These are phyloP conservation scores for Chouioia cunea DNA, from an alignment of 2,888 invertebrate genomes.

Conservation along the genomic window DNA sequence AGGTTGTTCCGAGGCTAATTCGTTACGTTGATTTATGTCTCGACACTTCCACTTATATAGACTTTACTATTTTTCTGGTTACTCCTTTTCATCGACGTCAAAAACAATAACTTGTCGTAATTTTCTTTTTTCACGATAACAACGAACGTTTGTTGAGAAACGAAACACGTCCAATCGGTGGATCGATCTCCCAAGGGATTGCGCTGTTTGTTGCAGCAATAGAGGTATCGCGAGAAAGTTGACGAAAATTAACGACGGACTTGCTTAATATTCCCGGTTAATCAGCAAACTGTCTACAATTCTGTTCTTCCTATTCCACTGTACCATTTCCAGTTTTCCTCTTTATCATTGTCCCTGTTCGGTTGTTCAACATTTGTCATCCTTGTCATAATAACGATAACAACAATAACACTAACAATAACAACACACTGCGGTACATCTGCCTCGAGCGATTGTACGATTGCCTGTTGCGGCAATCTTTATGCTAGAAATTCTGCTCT, in stretches of 20 bases:
- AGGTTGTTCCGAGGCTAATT: constrained; percentile 4
- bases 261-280: constrained; percentile 62
- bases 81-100: too few relatives aligned
- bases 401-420: too few relatives aligned
- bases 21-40: background rate
- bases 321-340: constrained; percentile 56
- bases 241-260: constrained; percentile 59
- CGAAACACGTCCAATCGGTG: constrained; percentile 11
- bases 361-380: constrained; percentile 1
- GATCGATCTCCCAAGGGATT: constrained; percentile 60
- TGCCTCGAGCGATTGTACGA: constrained; percentile 9
- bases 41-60: background rate
- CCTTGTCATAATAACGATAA: constrained; percentile 6
- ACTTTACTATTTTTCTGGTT: too few relatives aligned
- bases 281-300: constrained; percentile 62
- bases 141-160: too few relatives aligned
- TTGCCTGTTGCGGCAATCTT: constrained; percentile 15
- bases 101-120: too few relatives aligned
- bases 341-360: constrained; percentile 30
- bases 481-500: constrained; percentile 39
- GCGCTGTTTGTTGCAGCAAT: constrained; percentile 67
- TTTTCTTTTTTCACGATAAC: too few relatives aligned
- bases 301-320: constrained; percentile 52
- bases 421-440: background rate
- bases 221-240: constrained; percentile 61